phyloP scores from a whole-genome alignment of 2,797 vertebrate genomes.

The Rousettus madagascariensis region DNA sequence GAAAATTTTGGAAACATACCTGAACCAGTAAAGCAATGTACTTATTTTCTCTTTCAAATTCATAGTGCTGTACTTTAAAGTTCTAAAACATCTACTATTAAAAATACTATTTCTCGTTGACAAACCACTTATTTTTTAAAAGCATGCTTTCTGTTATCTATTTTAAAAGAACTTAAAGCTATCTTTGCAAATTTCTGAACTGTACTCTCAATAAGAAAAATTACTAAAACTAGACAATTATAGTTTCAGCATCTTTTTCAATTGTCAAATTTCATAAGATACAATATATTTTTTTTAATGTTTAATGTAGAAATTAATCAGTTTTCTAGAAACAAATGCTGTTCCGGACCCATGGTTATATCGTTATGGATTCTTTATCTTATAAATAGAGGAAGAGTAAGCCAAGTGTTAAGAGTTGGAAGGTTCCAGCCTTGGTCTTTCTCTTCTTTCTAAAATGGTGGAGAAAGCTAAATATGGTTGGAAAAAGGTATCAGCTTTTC shows the following conservation, averaged over 20 bases:
- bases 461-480: not conserved
- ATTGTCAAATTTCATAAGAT: not conserved
- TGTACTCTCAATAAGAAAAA: constrained; percentile 25
- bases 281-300: not conserved
- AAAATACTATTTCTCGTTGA: not conserved
- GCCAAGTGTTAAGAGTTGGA: not conserved
- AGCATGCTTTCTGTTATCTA: not conserved
- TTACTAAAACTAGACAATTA: not conserved
- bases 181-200: not conserved
- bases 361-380: not conserved
- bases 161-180: constrained; percentile 42
- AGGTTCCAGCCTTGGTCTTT: not conserved
- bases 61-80: not conserved
- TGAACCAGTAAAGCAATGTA: not conserved
- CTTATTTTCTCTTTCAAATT: not conserved
- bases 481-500: not conserved
- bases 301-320: constrained; percentile 9
- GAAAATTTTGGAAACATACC: constrained; percentile 21
- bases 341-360: not conserved
- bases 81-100: not conserved
- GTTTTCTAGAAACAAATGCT: constrained; percentile 29
- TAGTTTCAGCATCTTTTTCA: not conserved
- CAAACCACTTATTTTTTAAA: not conserved
- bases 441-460: not conserved
- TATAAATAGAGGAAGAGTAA: not conserved